A percentile compares a stretch with the other conserved stretches of the same genome.
Conservation (phyloP, 2,797 vertebrate genomes). For the Lemur catta region DNA sequence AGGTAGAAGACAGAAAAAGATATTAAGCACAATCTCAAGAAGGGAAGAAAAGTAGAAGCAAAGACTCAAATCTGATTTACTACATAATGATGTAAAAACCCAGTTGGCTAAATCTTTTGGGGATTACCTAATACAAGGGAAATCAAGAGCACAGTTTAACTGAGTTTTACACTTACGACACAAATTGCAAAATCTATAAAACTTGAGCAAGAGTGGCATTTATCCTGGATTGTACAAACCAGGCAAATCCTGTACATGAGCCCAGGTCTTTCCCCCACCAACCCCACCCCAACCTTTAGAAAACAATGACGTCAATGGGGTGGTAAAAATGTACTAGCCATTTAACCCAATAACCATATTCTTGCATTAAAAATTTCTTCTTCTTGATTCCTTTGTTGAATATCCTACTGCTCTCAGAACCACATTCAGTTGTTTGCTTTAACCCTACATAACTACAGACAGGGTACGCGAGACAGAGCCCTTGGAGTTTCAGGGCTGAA, state of each 20-base stretch:
- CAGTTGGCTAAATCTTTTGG: neutral
- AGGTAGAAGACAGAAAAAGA: neutral
- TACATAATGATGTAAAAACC: neutral
- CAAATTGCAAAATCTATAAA: neutral
- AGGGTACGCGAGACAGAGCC: neutral
- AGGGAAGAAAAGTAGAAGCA: slow-evolving; percentile 9
- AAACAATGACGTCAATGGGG: neutral
- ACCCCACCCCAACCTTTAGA: neutral
- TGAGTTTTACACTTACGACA: neutral
- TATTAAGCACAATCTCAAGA: neutral
- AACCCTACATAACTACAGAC: neutral
- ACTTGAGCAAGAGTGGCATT: neutral
- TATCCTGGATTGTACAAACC: neutral
- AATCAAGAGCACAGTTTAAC: neutral
- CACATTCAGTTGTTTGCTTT: neutral
- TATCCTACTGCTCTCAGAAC: neutral
- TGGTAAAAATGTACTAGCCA: neutral
- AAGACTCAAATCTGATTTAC: neutral
- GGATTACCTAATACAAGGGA: neutral
- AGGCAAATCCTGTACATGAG: neutral
- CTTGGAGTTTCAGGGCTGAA: neutral
- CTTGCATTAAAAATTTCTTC: neutral
- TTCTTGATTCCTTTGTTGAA: slow-evolving; percentile 17
- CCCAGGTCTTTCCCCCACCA: neutral
- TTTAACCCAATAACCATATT: neutral